Evolutionary conservation across 2,113 vertebrate genomes (phyloP).

Genomic region (Macaca nemestrina): DNA sequence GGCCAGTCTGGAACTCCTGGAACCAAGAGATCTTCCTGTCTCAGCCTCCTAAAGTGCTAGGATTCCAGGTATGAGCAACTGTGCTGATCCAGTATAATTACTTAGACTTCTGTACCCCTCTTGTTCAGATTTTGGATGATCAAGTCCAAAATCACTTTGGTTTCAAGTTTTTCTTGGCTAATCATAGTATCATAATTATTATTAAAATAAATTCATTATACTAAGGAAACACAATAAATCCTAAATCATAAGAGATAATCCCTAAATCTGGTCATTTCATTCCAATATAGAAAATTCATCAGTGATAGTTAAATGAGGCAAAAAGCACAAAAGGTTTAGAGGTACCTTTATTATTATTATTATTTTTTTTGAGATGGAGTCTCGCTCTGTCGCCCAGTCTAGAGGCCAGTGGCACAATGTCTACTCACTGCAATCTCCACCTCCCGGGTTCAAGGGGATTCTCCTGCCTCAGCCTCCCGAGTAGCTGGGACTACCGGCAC

Average conservation of each 20-base stretch:
- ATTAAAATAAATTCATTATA: neutral
- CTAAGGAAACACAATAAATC: neutral
- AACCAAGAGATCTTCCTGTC: no score
- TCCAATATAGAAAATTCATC: neutral
- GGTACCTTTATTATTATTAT: neutral
- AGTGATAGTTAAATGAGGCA: neutral
- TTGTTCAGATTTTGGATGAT: neutral
- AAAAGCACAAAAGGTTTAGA: conserved; percentile 30
- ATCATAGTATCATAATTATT: neutral
- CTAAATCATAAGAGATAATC: neutral
- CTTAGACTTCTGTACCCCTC: neutral
- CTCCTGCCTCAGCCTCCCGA: no score
- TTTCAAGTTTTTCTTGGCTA: neutral
- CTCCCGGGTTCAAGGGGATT: no score
- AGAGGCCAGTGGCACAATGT: no score
- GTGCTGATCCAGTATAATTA: neutral
- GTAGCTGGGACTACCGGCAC: no score
- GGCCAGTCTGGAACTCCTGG: no score
- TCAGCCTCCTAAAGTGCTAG: no score
- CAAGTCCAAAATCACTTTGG: neutral
- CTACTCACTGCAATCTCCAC: no score
- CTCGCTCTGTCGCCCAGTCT: no score
- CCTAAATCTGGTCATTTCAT: neutral
- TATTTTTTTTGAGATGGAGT: no score
- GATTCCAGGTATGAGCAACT: no score